Evolutionary conservation across 2,888 invertebrate species (phyloP).

Genomic region (Metalampra italica): DNA sequence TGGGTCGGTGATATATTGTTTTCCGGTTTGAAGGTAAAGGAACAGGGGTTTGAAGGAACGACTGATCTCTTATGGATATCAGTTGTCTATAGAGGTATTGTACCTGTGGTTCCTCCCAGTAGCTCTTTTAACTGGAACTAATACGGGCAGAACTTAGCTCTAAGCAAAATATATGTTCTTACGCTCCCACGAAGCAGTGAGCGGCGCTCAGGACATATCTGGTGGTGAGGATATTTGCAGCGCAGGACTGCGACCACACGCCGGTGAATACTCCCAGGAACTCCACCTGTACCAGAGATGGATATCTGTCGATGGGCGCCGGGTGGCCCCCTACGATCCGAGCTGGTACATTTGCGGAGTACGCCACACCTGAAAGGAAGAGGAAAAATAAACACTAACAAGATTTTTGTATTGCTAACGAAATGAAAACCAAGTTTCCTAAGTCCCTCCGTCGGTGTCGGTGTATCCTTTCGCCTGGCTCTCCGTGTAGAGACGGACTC

Average conservation of each 20-base stretch:
- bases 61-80: too few species aligned
- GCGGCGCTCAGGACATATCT: slow-evolving; percentile 38
- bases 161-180: slow-evolving; percentile 15
- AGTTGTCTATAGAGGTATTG: too few species aligned
- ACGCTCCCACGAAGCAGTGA: slow-evolving; percentile 40
- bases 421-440: not conserved
- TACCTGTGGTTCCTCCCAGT: too few species aligned
- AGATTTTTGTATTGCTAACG: not conserved
- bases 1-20: too few species aligned
- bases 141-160: too few species aligned
- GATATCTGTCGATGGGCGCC: slow-evolving; percentile 35
- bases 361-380: not conserved
- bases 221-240: slow-evolving; percentile 33
- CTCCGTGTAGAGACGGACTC: too few species aligned
- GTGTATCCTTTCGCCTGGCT: not conserved
- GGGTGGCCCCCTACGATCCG: slow-evolving; percentile 38
- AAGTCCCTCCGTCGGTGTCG: too few species aligned
- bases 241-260: slow-evolving; percentile 37
- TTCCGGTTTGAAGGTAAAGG: too few species aligned
- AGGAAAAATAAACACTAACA: not conserved
- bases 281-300: slow-evolving; percentile 41
- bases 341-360: slow-evolving; percentile 3
- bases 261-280: slow-evolving; percentile 12
- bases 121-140: too few species aligned
- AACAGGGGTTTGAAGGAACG: too few species aligned